phyloP scores from a whole-genome alignment of 2,888 invertebrate genomes.

The Eupithecia vulgata region DNA sequence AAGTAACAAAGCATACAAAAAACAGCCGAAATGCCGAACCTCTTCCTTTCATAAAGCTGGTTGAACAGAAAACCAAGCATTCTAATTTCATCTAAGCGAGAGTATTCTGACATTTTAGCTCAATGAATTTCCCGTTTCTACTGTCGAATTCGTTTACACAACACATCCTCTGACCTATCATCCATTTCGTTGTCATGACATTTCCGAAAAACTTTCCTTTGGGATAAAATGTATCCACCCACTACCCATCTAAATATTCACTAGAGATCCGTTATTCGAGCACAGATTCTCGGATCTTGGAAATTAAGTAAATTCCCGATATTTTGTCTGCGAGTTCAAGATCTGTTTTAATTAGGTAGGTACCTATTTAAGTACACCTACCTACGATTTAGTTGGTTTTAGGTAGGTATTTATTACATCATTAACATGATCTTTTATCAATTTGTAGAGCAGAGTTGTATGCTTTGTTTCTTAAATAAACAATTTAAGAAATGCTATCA shows the following conservation, averaged over 20 bases:
- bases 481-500: slow-evolving; percentile 70
- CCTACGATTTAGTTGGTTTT: too few species aligned
- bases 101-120: neutral
- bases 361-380: neutral
- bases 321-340: neutral
- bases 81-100: neutral
- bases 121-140: neutral
- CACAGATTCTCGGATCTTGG: neutral
- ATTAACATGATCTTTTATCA: neutral
- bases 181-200: neutral
- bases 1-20: neutral
- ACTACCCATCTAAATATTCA: neutral
- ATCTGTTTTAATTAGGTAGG: neutral
- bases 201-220: neutral
- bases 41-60: neutral
- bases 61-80: neutral
- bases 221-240: neutral
- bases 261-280: neutral
- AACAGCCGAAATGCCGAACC: neutral
- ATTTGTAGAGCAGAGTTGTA: neutral
- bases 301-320: neutral
- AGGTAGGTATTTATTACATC: neutral
- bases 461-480: slow-evolving; percentile 40
- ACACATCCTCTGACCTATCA: neutral
- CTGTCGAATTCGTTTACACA: neutral